These are phyloP conservation scores for Ellobium chinense DNA, from an alignment of 2,888 invertebrate species.

Conservation along the genomic window DNA sequence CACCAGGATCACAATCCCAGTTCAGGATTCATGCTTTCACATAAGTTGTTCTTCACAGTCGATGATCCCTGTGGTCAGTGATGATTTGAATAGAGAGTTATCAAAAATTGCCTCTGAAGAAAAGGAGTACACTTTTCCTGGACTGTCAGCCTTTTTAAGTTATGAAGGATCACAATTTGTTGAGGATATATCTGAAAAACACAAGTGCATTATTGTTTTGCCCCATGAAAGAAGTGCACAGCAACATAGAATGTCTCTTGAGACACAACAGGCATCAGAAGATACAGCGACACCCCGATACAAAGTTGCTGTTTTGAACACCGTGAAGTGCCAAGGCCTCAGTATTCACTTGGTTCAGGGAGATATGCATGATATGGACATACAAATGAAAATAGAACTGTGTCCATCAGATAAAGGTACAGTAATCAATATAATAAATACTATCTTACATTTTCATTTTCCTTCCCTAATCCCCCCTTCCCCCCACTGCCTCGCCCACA, in stretches of 20 bases:
- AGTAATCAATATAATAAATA: neutral
- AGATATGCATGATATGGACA: neutral
- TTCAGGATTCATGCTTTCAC: neutral
- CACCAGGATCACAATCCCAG: neutral
- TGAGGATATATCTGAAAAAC: neutral
- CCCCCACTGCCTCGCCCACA: too few relatives aligned
- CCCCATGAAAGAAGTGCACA: neutral
- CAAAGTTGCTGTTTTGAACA: neutral
- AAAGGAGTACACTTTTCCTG: neutral
- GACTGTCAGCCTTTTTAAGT: neutral
- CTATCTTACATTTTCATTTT: too few relatives aligned
- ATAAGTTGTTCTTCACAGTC: neutral
- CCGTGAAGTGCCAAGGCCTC: neutral
- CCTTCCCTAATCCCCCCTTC: too few relatives aligned
- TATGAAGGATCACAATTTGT: neutral
- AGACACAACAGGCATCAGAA: neutral
- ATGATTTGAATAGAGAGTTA: neutral
- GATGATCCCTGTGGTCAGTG: neutral
- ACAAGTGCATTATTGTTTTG: slow-evolving; percentile 22
- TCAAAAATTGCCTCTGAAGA: neutral
- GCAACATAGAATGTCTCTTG: neutral
- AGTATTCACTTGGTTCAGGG: slow-evolving; percentile 23
- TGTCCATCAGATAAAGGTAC: neutral
- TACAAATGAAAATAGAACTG: slow-evolving; percentile 24
- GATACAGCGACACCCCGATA: neutral